Percentiles rank a stretch among this genome's conserved stretches.
phyloP scores from a whole-genome alignment of 2,113 vertebrate genomes.

The Shinisaurus crocodilurus region DNA sequence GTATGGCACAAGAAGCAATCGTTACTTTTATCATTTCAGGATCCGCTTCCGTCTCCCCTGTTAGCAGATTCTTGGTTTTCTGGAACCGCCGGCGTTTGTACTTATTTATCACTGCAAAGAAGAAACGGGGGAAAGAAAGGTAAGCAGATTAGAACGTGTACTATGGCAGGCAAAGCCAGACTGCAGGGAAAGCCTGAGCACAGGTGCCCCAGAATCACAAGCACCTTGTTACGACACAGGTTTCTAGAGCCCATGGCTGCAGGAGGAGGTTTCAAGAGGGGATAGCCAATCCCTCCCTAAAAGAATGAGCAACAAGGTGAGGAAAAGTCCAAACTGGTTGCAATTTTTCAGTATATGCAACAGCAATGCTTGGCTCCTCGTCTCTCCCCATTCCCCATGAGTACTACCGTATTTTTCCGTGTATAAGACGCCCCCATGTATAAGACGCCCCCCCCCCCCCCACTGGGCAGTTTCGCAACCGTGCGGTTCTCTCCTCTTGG shows the following conservation, averaged over 20 bases:
- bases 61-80: constrained; percentile 96
- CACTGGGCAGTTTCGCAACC: no score
- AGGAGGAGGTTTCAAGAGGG: no score
- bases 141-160: neutral
- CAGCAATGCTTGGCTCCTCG: no score
- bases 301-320: neutral
- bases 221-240: neutral
- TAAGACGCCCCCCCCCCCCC: no score
- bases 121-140: accelerated
- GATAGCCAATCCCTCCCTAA: neutral
- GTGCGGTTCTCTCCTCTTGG: no score
- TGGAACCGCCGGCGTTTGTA: constrained; percentile 92
- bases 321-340: neutral
- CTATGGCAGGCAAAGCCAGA: neutral
- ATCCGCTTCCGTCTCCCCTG: constrained; percentile 93
- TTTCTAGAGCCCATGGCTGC: neutral
- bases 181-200: neutral
- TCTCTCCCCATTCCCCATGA: neutral
- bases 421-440: no score
- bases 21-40: constrained; percentile 94
- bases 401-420: no score
- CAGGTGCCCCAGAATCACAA: neutral
- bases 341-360: neutral
- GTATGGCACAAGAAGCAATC: neutral
- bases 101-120: constrained; percentile 90